Percentiles rank a stretch among this genome's conserved stretches.
Evolutionary conservation across 2,113 vertebrate genomes (phyloP).

Genomic region (Montifringilla adamsi): DNA sequence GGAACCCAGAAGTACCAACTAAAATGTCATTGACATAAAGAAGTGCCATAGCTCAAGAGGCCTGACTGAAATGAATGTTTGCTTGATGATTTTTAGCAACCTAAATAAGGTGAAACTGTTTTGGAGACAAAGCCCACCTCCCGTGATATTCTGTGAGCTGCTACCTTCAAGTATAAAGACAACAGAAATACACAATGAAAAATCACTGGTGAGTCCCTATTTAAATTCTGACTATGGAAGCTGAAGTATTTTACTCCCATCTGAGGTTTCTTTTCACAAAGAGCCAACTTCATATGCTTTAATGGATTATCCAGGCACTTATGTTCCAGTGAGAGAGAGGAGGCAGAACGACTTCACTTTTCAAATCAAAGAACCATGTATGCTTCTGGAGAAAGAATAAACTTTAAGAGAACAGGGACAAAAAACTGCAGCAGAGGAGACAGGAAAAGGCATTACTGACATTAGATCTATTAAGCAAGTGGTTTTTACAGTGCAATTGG

Average conservation of each 20-base stretch:
- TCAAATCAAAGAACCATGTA: not conserved
- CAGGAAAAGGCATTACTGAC: not conserved
- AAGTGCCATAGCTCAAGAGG: not conserved
- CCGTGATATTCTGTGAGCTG: not conserved
- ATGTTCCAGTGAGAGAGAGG: accelerated
- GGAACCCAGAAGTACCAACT: not conserved
- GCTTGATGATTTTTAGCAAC: not conserved
- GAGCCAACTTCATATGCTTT: not conserved
- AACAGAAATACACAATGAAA: not conserved
- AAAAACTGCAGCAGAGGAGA: not conserved
- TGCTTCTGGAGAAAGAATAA: not conserved
- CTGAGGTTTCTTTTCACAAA: not conserved
- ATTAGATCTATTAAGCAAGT: not conserved
- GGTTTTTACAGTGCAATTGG: not conserved
- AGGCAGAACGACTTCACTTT: not conserved
- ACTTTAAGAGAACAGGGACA: not conserved
- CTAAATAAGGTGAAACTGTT: not conserved
- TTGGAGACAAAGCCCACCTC: not conserved
- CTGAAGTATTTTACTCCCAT: not conserved
- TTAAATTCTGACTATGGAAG: not conserved
- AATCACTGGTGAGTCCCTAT: not conserved
- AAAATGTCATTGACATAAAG: not conserved
- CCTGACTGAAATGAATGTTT: not conserved
- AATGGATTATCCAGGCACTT: not conserved
- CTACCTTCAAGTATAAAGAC: not conserved